A percentile compares a stretch with the other conserved stretches of the same genome.
Conservation (phyloP, 2,113 vertebrate species). For the Muntiacus reevesi region DNA sequence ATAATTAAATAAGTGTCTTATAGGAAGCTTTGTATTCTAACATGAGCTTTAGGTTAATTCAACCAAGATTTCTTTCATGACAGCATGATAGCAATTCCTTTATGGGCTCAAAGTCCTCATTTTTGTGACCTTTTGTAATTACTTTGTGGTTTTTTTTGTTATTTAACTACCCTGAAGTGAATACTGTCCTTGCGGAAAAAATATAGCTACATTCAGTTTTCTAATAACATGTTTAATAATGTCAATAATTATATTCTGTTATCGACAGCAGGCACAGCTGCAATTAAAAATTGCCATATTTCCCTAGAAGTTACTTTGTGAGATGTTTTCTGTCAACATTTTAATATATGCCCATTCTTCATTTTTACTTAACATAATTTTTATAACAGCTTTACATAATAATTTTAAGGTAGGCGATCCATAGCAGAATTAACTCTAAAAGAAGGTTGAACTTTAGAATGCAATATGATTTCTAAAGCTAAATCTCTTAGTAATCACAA, state of each 20-base stretch:
- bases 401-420: neutral
- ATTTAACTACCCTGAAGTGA: slow-evolving; percentile 55
- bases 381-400: neutral
- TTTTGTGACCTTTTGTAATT: slow-evolving; percentile 43
- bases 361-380: slow-evolving; percentile 30
- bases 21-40: neutral
- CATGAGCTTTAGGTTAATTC: slow-evolving; percentile 23
- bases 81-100: neutral
- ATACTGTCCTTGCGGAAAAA: neutral
- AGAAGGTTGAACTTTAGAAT: slow-evolving; percentile 43
- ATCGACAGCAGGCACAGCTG: neutral
- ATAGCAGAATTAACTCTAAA: slow-evolving; percentile 46
- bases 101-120: neutral
- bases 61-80: slow-evolving; percentile 23
- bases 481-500: slow-evolving; percentile 18
- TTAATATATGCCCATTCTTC: slow-evolving; percentile 43
- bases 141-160: slow-evolving; percentile 20
- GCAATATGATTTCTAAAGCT: neutral
- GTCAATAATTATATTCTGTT: slow-evolving; percentile 34
- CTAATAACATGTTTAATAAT: slow-evolving; percentile 35
- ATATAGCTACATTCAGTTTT: slow-evolving; percentile 24
- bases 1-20: slow-evolving; percentile 31
- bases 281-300: slow-evolving; percentile 14
- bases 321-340: slow-evolving; percentile 48
- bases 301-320: slow-evolving; percentile 45